Evolutionary conservation across 2,797 vertebrate genomes (phyloP).

Genomic region (Hydrophis major): DNA sequence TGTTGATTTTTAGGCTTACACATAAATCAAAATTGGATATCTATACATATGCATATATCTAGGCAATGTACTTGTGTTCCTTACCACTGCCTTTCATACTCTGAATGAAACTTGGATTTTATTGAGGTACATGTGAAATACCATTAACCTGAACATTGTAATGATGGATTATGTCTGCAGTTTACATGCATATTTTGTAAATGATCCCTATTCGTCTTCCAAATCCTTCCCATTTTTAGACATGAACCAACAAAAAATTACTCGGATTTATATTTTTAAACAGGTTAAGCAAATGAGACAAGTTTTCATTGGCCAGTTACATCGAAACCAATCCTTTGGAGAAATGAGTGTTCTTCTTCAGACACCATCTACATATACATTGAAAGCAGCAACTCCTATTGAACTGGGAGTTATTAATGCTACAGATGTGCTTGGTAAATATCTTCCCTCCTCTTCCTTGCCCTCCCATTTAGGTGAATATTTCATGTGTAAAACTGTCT

Average conservation of each 20-base stretch:
- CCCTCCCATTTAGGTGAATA: not conserved
- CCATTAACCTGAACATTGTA: not conserved
- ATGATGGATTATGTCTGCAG: not conserved
- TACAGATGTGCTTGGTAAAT: constrained; percentile 44
- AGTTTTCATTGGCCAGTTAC: constrained; percentile 51
- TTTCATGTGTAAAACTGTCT: not conserved
- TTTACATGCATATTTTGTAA: not conserved
- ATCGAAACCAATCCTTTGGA: constrained; percentile 52
- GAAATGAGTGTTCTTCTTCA: constrained; percentile 63
- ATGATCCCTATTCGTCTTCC: not conserved
- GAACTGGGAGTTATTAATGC: constrained; percentile 54
- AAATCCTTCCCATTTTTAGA: not conserved
- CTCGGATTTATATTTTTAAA: constrained; percentile 19
- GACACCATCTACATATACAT: constrained; percentile 50
- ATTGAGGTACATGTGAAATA: not conserved
- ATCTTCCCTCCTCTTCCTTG: not conserved
- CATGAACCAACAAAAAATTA: not conserved
- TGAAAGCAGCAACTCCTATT: constrained; percentile 52
- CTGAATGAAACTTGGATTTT: not conserved
- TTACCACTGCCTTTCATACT: not conserved
- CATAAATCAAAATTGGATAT: not conserved
- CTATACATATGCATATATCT: not conserved
- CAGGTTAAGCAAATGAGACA: constrained; percentile 46
- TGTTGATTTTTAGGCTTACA: not conserved
- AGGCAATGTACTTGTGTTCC: not conserved